Conservation (phyloP, 2,113 vertebrate species). For the Clupea harengus region DNA sequence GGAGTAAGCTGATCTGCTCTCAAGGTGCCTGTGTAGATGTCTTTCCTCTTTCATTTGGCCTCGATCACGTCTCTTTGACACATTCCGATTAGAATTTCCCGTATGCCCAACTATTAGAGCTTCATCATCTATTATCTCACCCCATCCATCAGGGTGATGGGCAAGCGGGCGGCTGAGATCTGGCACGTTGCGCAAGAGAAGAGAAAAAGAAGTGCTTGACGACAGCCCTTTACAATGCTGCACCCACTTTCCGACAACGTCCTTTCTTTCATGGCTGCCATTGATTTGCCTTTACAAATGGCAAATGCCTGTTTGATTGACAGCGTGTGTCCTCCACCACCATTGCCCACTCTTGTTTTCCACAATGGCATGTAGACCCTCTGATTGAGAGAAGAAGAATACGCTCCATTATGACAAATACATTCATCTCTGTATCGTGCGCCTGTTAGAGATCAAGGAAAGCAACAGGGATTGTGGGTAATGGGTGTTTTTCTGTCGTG, state of each 20-base stretch:
- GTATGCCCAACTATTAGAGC: not conserved
- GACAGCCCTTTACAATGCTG: not conserved
- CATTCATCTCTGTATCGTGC: not conserved
- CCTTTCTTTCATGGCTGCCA: not conserved
- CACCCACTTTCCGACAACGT: not conserved
- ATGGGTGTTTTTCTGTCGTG: not conserved
- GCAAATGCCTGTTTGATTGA: not conserved
- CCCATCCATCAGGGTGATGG: not conserved
- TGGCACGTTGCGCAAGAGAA: not conserved
- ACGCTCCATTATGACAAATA: not conserved
- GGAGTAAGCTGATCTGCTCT: not conserved
- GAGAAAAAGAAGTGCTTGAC: not conserved
- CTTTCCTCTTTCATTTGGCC: not conserved
- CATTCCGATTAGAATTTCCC: not conserved
- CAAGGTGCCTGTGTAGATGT: not conserved
- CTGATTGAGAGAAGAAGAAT: not conserved
- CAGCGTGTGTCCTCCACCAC: not conserved
- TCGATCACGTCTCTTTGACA: not conserved
- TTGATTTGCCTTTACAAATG: not conserved
- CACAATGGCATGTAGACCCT: not conserved
- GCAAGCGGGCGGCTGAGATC: not conserved
- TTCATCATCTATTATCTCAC: not conserved
- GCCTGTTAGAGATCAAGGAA: not conserved
- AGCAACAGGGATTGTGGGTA: not conserved
- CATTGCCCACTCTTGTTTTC: not conserved